Evolutionary conservation across 2,888 invertebrate genomes (phyloP).

Genomic region (Tachina grossa): DNA sequence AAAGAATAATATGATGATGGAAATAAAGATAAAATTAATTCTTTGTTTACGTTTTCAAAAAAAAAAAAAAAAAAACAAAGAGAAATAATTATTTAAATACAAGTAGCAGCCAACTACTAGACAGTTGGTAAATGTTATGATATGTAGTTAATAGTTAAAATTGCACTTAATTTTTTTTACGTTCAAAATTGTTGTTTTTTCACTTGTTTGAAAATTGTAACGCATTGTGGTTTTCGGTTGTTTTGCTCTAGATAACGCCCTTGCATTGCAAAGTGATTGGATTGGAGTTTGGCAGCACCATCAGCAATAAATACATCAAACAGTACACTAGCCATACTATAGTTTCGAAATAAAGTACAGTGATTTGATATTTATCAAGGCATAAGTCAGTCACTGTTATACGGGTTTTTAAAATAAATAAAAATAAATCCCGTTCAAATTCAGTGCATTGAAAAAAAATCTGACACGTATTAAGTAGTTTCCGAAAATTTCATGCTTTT

Average conservation of each 20-base stretch:
- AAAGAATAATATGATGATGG: constrained; percentile 31
- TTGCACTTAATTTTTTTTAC: constrained; percentile 50
- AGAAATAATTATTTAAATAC: constrained; percentile 46
- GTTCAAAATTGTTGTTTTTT: constrained; percentile 48
- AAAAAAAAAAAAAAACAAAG: constrained; percentile 19
- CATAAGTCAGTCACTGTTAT: not conserved
- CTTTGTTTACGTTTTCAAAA: constrained; percentile 41
- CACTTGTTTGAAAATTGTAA: constrained; percentile 66
- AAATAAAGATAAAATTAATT: constrained; percentile 38
- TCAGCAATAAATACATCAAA: constrained; percentile 47
- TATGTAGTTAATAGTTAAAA: constrained; percentile 44
- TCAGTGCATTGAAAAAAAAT: no score
- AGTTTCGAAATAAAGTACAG: constrained; percentile 31
- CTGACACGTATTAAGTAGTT: no score
- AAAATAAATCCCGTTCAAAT: no score
- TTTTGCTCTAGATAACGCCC: constrained; percentile 80
- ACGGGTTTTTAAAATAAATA: not conserved
- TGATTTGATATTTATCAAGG: constrained; percentile 1
- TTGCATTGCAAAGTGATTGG: constrained; percentile 71
- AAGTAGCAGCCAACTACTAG: constrained; percentile 53
- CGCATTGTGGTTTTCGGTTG: constrained; percentile 73
- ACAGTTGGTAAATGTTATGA: constrained; percentile 22
- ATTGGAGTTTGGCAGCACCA: constrained; percentile 66
- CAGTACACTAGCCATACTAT: constrained; percentile 23
- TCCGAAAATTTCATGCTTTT: no score